A percentile compares a stretch with the other conserved stretches of the same genome.
Conservation (phyloP, 2,888 invertebrate species). For the Dasypolia templi region DNA sequence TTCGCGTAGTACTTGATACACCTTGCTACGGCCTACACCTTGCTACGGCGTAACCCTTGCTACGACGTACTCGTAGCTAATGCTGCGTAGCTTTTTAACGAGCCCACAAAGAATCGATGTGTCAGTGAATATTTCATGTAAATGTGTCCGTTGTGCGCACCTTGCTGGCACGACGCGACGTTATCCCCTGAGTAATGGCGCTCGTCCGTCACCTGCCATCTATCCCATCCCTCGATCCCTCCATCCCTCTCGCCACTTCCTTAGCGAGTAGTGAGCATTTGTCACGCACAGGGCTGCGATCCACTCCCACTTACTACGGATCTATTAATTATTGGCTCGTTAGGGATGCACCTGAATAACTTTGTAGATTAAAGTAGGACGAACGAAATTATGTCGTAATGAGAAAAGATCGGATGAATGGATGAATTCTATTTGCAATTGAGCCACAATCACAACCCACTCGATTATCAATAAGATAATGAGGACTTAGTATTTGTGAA, state of each 20-base stretch:
- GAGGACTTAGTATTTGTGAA: background rate
- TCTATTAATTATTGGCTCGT: conserved; percentile 33
- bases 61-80: conserved; percentile 24
- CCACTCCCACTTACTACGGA: conserved; percentile 8
- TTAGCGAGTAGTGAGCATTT: conserved; percentile 41
- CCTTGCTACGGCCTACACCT: conserved; percentile 21
- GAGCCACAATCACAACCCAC: no score
- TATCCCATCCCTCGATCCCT: background rate
- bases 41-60: conserved; percentile 38
- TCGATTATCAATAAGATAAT: background rate
- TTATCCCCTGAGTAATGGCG: conserved; percentile 54
- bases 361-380: background rate
- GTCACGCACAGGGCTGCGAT: conserved; percentile 28
- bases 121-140: conserved; percentile 40
- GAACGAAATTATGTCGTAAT: background rate
- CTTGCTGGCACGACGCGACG: conserved; percentile 27
- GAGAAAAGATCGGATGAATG: background rate
- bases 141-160: conserved; percentile 44
- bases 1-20: conserved; percentile 32
- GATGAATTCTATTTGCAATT: conserved; percentile 5
- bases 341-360: conserved; percentile 11
- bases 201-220: conserved; percentile 44
- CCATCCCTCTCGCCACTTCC: conserved; percentile 21
- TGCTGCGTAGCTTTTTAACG: background rate
- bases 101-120: conserved; percentile 16